Percentiles rank a stretch among this genome's conserved stretches.
Evolutionary conservation across 1,140 invertebrate species (phyloP).

Genomic region (Doryteuthis pealeii): DNA sequence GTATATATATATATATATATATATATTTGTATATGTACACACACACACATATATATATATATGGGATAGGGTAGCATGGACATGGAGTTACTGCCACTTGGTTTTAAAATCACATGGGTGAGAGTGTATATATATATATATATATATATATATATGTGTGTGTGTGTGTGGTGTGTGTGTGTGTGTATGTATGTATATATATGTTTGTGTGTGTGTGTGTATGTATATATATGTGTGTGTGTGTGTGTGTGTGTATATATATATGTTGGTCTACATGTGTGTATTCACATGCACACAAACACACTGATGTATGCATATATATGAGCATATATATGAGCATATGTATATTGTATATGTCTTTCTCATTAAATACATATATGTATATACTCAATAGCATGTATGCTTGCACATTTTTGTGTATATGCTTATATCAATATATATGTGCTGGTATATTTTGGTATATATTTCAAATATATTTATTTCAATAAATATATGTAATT

Average conservation of each 20-base stretch:
- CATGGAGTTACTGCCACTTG: no score
- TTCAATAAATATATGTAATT: not conserved
- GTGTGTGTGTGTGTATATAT: conserved; percentile 15
- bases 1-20: no score
- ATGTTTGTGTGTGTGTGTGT: no score
- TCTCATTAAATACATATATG: not conserved
- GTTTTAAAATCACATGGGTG: no score
- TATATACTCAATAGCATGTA: not conserved
- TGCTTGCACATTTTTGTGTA: not conserved
- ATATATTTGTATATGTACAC: no score
- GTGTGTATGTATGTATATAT: conserved; percentile 11
- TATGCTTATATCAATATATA: conserved; percentile 6
- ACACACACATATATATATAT: no score
- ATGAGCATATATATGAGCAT: not conserved
- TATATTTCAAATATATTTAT: not conserved
- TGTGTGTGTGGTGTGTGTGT: no score
- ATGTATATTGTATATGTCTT: conserved; percentile 4
- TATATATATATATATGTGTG: not conserved
- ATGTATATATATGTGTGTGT: conserved; percentile 16
- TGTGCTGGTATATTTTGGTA: conserved; percentile 1
- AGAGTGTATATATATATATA: not conserved
- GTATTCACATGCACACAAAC: not conserved
- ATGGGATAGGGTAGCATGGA: no score
- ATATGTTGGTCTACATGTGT: not conserved
- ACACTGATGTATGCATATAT: not conserved